Percentiles rank a stretch among this genome's conserved stretches.
Conservation (phyloP, 1,140 invertebrate species). For the Diabrotica undecimpunctata region DNA sequence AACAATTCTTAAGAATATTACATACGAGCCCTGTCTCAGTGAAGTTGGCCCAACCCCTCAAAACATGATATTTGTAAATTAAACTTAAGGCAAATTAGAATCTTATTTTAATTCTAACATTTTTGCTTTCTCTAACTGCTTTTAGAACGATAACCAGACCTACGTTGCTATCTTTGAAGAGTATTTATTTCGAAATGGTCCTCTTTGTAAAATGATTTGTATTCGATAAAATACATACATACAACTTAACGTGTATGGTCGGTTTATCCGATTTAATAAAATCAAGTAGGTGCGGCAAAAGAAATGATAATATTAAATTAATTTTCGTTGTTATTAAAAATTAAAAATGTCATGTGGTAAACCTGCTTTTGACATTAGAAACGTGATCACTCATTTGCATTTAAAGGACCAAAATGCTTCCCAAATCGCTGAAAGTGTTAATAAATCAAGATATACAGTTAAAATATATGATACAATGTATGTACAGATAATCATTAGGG, state of each 20-base stretch:
- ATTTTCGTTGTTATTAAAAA: neutral
- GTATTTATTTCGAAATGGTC: neutral
- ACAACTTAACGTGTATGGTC: neutral
- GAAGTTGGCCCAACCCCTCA: neutral
- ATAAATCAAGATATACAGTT: constrained; percentile 9
- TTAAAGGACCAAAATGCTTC: constrained; percentile 7
- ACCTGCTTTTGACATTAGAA: neutral
- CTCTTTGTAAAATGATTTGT: neutral
- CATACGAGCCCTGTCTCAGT: neutral
- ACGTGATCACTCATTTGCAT: constrained; percentile 6
- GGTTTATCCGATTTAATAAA: neutral
- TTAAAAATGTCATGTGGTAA: neutral
- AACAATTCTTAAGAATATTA: too few relatives aligned
- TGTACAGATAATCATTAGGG: neutral
- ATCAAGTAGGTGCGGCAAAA: neutral
- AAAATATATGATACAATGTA: neutral
- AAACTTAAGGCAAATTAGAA: neutral
- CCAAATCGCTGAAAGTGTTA: neutral
- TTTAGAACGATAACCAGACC: neutral
- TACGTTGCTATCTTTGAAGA: neutral
- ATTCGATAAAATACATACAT: neutral
- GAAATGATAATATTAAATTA: neutral
- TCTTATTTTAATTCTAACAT: neutral
- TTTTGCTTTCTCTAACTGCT: too few relatives aligned
- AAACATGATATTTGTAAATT: constrained; percentile 9